phyloP scores from a whole-genome alignment of 2,888 invertebrate genomes.

The Zhengitettix transpicula region DNA sequence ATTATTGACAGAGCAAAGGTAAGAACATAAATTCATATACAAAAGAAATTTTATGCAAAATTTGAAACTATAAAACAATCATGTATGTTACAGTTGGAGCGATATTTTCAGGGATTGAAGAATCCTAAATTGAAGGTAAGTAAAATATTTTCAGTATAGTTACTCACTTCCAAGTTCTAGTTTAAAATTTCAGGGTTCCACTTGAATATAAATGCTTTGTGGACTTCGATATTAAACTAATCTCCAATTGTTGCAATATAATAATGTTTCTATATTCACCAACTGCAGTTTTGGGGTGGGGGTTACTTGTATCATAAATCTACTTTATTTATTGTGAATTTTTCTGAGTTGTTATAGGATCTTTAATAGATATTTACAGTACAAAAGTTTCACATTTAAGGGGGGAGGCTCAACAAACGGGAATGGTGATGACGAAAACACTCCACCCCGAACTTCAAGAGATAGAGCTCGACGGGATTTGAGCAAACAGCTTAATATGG shows the following conservation, averaged over 20 bases:
- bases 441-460: conserved; percentile 20
- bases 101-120: conserved; percentile 89
- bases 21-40: neutral
- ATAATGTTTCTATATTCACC: too few relatives aligned
- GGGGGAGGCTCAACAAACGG: neutral
- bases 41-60: neutral
- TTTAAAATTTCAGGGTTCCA: too few relatives aligned
- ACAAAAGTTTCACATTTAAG: neutral
- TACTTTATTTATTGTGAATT: too few relatives aligned
- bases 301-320: too few relatives aligned
- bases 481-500: conserved; percentile 31
- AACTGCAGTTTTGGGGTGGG: too few relatives aligned
- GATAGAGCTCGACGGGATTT: conserved; percentile 35
- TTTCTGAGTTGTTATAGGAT: too few relatives aligned
- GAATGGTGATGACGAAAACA: conserved; percentile 8
- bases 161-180: too few relatives aligned
- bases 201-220: too few relatives aligned
- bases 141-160: neutral
- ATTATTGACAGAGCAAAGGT: conserved; percentile 89
- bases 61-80: conserved; percentile 3
- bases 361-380: too few relatives aligned
- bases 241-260: too few relatives aligned
- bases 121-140: conserved; percentile 60
- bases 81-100: conserved; percentile 45
- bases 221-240: too few relatives aligned